Conservation (phyloP, 2,888 invertebrate species). For the Drosophila longiperda region DNA sequence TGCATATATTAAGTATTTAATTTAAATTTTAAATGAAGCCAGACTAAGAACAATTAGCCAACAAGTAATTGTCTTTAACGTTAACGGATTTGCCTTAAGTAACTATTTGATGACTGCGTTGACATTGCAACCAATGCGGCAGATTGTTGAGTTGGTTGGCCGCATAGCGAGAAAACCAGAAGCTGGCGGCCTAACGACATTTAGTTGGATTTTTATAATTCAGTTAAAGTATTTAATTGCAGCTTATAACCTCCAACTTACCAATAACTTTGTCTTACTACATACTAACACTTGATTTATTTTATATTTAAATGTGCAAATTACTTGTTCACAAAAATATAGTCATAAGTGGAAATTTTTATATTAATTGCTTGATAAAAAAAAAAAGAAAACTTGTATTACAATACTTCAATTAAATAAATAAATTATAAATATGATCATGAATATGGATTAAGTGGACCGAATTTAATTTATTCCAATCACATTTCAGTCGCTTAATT, state of each 20-base stretch:
- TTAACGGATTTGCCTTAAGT: slow-evolving; percentile 11
- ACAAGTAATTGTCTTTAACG: slow-evolving; percentile 30
- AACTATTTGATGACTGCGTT: no score
- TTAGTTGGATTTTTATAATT: slow-evolving; percentile 47
- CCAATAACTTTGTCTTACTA: slow-evolving; percentile 12
- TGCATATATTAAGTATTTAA: slow-evolving; percentile 1
- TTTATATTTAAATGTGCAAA: neutral
- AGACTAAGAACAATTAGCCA: slow-evolving; percentile 44
- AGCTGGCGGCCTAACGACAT: slow-evolving; percentile 66
- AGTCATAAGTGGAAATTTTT: no score
- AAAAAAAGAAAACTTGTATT: no score
- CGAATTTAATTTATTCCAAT: neutral
- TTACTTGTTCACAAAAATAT: neutral
- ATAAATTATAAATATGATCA: no score
- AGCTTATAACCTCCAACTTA: slow-evolving; percentile 38
- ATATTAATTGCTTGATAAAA: no score
- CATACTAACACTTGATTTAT: slow-evolving; percentile 10
- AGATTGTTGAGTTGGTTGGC: neutral
- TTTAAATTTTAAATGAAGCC: slow-evolving; percentile 42
- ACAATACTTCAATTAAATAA: no score
- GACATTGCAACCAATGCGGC: slow-evolving; percentile 58
- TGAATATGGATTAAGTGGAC: no score
- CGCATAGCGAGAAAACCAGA: slow-evolving; percentile 59
- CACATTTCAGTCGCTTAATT: neutral
- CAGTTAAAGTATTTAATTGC: slow-evolving; percentile 16